These are phyloP conservation scores for Actias luna DNA, from an alignment of 2,888 invertebrate genomes.

Conservation along the genomic window DNA sequence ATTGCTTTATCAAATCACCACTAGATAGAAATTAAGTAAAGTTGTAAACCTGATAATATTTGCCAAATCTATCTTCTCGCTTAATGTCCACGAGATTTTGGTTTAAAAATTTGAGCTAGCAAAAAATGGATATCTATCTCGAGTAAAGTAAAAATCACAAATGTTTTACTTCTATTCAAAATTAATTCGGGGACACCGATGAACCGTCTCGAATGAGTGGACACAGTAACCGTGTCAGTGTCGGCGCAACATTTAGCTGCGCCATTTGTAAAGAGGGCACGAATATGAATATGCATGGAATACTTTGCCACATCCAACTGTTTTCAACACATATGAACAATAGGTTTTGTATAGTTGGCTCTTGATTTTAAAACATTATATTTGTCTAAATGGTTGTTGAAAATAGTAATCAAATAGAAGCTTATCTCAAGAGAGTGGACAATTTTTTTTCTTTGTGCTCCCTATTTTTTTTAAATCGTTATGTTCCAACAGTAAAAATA, in stretches of 20 bases:
- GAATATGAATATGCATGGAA: slow-evolving; percentile 68
- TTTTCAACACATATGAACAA: slow-evolving; percentile 48
- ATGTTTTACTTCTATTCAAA: background rate
- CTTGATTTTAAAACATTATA: slow-evolving; percentile 24
- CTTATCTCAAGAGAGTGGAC: background rate
- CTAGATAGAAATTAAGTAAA: too few species aligned
- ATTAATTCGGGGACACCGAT: slow-evolving; percentile 33
- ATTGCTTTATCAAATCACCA: too few species aligned
- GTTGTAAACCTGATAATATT: too few species aligned
- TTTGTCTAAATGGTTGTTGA: background rate
- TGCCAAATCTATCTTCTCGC: too few species aligned
- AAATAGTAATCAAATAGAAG: background rate
- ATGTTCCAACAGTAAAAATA: too few species aligned
- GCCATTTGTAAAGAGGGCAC: slow-evolving; percentile 50
- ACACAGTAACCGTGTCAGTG: slow-evolving; percentile 32
- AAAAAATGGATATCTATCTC: background rate
- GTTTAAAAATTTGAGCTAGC: background rate
- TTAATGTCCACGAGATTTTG: too few species aligned
- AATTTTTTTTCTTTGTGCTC: background rate
- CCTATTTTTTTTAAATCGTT: too few species aligned
- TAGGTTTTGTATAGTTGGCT: slow-evolving; percentile 46
- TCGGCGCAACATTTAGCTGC: slow-evolving; percentile 23
- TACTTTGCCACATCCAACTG: slow-evolving; percentile 61
- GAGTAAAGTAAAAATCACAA: slow-evolving; percentile 1
- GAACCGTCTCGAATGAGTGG: slow-evolving; percentile 51